A percentile compares a stretch with the other conserved stretches of the same genome.
Conservation (phyloP, 92 coral and sea anemone genomes). For the Metridium senile region DNA sequence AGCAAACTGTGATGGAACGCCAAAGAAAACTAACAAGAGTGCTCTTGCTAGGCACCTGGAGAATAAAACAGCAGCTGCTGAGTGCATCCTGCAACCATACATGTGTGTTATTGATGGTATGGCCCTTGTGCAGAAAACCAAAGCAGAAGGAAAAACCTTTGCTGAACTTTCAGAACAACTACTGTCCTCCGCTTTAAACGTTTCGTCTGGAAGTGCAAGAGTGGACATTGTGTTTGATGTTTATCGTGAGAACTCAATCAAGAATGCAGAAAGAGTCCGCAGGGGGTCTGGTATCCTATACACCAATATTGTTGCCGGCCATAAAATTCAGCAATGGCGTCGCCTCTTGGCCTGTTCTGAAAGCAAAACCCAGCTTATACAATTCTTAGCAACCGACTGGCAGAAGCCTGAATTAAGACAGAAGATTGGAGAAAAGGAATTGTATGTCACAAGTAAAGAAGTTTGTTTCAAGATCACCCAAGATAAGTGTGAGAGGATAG, state of each 20-base stretch:
- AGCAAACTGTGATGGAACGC: constrained; percentile 51
- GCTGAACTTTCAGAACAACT: constrained; percentile 41
- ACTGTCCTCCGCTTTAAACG: constrained; percentile 19
- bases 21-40: no score
- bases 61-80: constrained; percentile 35
- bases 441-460: no score
- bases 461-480: no score
- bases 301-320: no score
- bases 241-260: constrained; percentile 33
- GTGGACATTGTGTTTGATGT: constrained; percentile 49
- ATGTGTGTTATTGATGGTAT: constrained; percentile 61
- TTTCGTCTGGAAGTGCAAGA: constrained; percentile 12
- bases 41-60: constrained; percentile 45
- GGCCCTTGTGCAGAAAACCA: constrained; percentile 49
- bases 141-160: constrained; percentile 39
- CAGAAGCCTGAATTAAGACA: constrained; percentile 31
- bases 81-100: constrained; percentile 37
- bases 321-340: no score
- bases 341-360: no score
- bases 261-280: constrained; percentile 52
- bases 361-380: no score
- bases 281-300: no score
- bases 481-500: no score
- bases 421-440: constrained; percentile 24
- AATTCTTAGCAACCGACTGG: constrained; percentile 48